Base-by-base conservation (phyloP, 1,140 invertebrate genomes). In the Drosophila triauraria region DNA sequence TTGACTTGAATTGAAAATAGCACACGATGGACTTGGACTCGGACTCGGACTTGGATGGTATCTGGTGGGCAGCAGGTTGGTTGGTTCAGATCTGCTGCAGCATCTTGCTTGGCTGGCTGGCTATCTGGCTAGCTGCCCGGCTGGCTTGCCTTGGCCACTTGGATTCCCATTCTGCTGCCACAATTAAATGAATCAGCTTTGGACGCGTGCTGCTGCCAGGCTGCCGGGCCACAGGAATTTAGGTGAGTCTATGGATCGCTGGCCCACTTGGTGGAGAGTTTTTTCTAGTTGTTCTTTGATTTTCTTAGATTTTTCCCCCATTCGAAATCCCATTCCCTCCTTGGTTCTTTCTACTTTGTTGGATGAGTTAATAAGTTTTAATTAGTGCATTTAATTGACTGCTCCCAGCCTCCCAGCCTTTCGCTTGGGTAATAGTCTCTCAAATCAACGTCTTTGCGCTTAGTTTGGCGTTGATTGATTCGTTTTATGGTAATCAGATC, bases 1-100 rank as follows among this genome's bases (percentile, higher is more conserved):
- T 77, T 75, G 75, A 82, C 65, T 79, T 53, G 50, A 80, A 63
- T 75, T 79, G 57, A 75, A 68, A 69, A 77, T 57, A 60, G 54
- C 63, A 68, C 47, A 76, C 56, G 61, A 58, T 51, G 32, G 61
- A 65, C 50, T 17, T 42, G 25, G 40, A 54, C 48, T 44, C 30
- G 40, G 40, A 67, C 5, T 62, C 1, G 51, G 27, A 51, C 27
- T 38, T 53, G 25, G 67, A 43, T 40, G 17, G 48, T 17, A 62
- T 20, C 47, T 30, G 23, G 43, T 17, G n/a, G 30, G 50, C 50
- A 40, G 25, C 32, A 35, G 32, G 32, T 38, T 54, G 51, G 50
- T 20, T 51, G 27, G 17, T 53, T 44, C 20, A 8, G 17, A 23
- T 42, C n/a, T 15, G 25, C 38, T 23, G 32, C 40, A 35, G 46